Conservation (phyloP, 2,113 vertebrate genomes). For the Indri indri region DNA sequence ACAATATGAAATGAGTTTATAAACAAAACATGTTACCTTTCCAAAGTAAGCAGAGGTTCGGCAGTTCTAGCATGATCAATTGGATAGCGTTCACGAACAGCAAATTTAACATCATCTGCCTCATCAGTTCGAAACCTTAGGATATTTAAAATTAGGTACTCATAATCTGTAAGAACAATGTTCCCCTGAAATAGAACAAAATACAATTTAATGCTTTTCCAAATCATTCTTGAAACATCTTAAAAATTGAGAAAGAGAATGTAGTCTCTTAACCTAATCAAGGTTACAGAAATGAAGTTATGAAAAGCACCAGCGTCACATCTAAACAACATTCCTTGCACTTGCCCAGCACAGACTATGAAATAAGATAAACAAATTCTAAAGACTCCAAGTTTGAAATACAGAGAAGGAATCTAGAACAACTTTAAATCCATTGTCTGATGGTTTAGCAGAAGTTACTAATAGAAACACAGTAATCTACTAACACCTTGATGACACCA, state of each 20-base stretch:
- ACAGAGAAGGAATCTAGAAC: not conserved
- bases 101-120: conserved; percentile 95
- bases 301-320: not conserved
- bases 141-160: conserved; percentile 95
- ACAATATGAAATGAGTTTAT: not conserved
- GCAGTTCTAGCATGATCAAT: conserved; percentile 88
- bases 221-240: conserved; percentile 30
- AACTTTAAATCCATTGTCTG: not conserved
- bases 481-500: not conserved
- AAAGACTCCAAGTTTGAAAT: not conserved
- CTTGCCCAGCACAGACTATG: not conserved
- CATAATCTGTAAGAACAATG: conserved; percentile 93
- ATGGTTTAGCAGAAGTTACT: not conserved
- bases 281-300: not conserved
- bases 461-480: not conserved
- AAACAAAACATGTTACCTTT: conserved; percentile 83
- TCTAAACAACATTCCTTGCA: not conserved
- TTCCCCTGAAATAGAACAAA: conserved; percentile 89
- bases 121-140: conserved; percentile 94
- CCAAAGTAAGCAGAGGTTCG: conserved; percentile 88
- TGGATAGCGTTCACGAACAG: conserved; percentile 94
- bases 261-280: not conserved
- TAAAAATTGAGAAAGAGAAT: conserved; percentile 35
- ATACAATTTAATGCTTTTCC: conserved; percentile 45
- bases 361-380: not conserved